Conservation (phyloP, 1,140 invertebrate genomes). For the Dendrolimus kikuchii region DNA sequence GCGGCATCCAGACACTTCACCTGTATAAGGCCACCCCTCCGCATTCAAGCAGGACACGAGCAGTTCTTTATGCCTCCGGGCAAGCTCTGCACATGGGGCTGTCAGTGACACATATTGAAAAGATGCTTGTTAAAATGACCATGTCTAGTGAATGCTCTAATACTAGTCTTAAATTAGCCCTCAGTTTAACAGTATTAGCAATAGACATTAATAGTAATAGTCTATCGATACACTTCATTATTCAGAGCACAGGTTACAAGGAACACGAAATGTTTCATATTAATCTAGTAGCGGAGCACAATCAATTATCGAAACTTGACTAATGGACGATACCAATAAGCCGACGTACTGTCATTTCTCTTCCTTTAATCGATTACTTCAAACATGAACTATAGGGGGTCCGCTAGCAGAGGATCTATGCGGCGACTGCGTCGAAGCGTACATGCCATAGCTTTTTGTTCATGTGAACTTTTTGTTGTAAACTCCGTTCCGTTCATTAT, state of each 20-base stretch:
- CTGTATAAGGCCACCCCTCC: too few relatives aligned
- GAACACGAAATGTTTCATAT: conserved; percentile 49
- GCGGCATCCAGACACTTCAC: too few relatives aligned
- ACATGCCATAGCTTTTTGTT: conserved; percentile 33
- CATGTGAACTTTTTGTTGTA: conserved; percentile 44
- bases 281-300: conserved; percentile 59
- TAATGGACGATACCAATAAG: conserved; percentile 55
- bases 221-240: conserved; percentile 18
- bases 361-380: conserved; percentile 68
- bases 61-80: too few relatives aligned
- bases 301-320: conserved; percentile 68
- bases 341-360: conserved; percentile 68
- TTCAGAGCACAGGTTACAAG: conserved; percentile 28
- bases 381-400: conserved; percentile 63
- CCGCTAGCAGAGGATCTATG: conserved; percentile 35
- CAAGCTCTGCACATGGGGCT: too few relatives aligned
- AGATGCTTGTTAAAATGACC: too few relatives aligned
- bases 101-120: too few relatives aligned
- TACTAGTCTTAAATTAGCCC: too few relatives aligned
- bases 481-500: conserved; percentile 15
- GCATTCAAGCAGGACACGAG: too few relatives aligned
- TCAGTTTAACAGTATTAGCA: too few relatives aligned
- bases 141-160: too few relatives aligned
- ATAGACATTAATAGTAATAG: not conserved
- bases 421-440: conserved; percentile 1